Evolutionary conservation across 2,113 vertebrate species (phyloP).

Genomic region (Ceuthmochares aereus): DNA sequence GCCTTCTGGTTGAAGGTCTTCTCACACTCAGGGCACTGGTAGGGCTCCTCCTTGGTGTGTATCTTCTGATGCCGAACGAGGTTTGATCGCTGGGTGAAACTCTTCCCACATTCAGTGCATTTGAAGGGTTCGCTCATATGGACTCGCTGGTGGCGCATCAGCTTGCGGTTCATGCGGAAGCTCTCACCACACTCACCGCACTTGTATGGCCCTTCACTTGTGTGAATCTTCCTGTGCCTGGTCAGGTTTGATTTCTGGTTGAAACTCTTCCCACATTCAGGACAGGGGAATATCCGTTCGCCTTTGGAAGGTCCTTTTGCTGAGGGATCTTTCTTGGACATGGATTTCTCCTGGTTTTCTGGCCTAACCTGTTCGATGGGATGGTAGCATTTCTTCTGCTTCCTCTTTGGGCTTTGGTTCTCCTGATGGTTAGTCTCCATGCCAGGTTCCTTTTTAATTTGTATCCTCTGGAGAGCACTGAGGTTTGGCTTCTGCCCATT

Average conservation of each 20-base stretch:
- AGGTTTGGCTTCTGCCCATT: not conserved
- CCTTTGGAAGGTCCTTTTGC: not conserved
- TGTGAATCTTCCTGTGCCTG: slow-evolving; percentile 53
- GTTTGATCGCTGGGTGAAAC: slow-evolving; percentile 22
- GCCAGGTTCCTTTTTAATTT: not conserved
- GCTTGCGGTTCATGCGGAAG: slow-evolving; percentile 32
- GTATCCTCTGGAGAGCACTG: not conserved
- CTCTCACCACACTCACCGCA: not conserved
- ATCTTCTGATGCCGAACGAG: slow-evolving; percentile 25
- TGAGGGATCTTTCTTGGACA: not conserved
- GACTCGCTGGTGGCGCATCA: slow-evolving; percentile 1
- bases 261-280: not conserved
- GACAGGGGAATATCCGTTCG: not conserved
- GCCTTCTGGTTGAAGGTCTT: slow-evolving; percentile 63
- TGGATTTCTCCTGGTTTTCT: not conserved
- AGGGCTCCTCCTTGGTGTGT: slow-evolving; percentile 53
- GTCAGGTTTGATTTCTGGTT: slow-evolving; percentile 48
- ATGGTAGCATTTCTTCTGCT: not conserved
- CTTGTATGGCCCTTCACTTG: not conserved
- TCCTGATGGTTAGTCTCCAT: not conserved
- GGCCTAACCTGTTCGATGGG: not conserved
- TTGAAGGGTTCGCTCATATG: slow-evolving; percentile 29
- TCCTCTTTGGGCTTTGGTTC: not conserved
- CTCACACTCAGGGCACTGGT: slow-evolving; percentile 20
- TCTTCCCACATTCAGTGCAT: not conserved